Conservation (phyloP, 1,140 invertebrate genomes). For the Melitaea cinxia region DNA sequence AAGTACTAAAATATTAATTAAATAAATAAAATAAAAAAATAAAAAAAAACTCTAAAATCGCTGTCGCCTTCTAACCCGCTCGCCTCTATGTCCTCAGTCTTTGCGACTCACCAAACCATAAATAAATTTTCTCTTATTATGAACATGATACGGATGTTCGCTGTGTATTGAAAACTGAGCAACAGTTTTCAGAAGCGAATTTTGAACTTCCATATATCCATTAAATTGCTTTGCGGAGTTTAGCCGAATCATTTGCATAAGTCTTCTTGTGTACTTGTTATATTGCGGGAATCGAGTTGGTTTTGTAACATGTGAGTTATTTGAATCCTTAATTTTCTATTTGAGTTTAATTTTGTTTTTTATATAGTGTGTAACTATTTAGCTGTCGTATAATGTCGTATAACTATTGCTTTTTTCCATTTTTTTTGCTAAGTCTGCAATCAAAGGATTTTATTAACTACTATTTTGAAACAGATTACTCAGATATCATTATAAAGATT, state of each 20-base stretch:
- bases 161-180: constrained; percentile 10
- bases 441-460: too few relatives aligned
- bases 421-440: too few relatives aligned
- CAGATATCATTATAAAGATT: too few relatives aligned
- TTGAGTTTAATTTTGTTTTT: too few relatives aligned
- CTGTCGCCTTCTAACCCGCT: background rate
- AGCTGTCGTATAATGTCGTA: too few relatives aligned
- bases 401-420: too few relatives aligned
- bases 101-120: constrained; percentile 15
- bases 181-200: constrained; percentile 3
- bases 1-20: too few relatives aligned
- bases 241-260: background rate
- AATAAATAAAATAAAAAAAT: background rate
- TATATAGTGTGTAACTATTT: too few relatives aligned
- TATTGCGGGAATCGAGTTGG: too few relatives aligned
- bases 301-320: too few relatives aligned
- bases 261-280: background rate
- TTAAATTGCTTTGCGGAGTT: background rate
- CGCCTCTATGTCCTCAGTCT: background rate
- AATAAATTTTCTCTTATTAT: constrained; percentile 26
- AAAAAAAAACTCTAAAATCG: background rate
- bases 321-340: too few relatives aligned
- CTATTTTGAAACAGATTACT: too few relatives aligned
- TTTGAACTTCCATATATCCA: background rate
- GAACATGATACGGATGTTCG: constrained; percentile 25